Conservation (phyloP, 2,797 vertebrate species). For the Pagetopsis macropterus region DNA sequence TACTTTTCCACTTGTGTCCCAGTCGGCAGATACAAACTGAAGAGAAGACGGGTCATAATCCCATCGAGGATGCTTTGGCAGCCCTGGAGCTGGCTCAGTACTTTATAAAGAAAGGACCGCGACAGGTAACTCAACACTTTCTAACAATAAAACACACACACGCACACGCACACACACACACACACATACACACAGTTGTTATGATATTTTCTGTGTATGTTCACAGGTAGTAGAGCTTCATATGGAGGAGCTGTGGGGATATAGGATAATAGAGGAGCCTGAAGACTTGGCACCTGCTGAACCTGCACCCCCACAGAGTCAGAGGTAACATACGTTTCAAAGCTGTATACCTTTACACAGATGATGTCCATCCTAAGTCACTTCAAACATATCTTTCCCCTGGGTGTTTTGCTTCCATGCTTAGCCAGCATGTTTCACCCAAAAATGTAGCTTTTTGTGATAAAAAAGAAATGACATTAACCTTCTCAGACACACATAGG, state of each 20-base stretch:
- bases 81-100: slow-evolving; percentile 89
- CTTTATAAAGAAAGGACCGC: slow-evolving; percentile 89
- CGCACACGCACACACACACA: neutral
- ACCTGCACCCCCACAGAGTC: slow-evolving; percentile 23
- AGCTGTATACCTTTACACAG: neutral
- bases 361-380: neutral
- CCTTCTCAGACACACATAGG: neutral
- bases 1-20: slow-evolving; percentile 19
- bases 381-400: no score
- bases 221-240: slow-evolving; percentile 77
- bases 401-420: no score
- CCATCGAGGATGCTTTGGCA: slow-evolving; percentile 88
- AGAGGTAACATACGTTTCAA: slow-evolving; percentile 42
- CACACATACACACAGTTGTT: neutral
- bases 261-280: slow-evolving; percentile 20
- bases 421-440: no score
- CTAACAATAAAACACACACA: no score
- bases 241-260: slow-evolving; percentile 75
- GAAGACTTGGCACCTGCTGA: neutral
- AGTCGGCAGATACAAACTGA: slow-evolving; percentile 89
- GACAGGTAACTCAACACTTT: slow-evolving; percentile 77
- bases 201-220: neutral
- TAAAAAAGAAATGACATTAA: neutral
- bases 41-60: slow-evolving; percentile 84
- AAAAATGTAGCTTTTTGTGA: neutral